Base-by-base conservation (phyloP, 1,140 invertebrate genomes). In the Eupeodes corollae region DNA sequence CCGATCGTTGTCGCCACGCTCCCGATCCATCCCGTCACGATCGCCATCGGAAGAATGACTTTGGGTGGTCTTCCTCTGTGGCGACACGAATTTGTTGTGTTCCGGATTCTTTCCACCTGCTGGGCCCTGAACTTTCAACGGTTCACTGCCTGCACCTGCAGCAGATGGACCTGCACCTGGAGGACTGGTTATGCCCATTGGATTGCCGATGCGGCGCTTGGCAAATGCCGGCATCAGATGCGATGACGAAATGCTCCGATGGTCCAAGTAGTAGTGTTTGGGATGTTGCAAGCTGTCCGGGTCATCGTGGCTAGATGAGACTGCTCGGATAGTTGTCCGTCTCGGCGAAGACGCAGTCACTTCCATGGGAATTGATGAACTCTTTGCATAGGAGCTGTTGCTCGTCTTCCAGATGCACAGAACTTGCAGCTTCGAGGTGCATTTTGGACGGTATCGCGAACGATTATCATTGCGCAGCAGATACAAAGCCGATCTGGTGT, bases 181-280 rank as follows among this genome's bases (percentile, higher is more conserved):
- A 13, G 52, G 52, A n/a, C 19, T 31, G 5, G 14, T 37, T 16
- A 38, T 33, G 9, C 43, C 42, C 34, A 40, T 37, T 30, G 46
- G 19, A 32, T 46, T 38, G 1, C 50, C 49, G 14, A 59, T 55
- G 5, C 61, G 57, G 9, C 55, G 52, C 34, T 68, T 68, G 0
- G 53, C 59, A 58, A 68, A 68, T 10, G 62, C 62, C 19, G 65
- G 65, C 65, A 68, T 65, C 48, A 68, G 57, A 55, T 67, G 60
- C 1, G 65, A 56, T n/a, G 62, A 63, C 6, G 64, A 67, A 47
- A 67, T 67, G 49, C 61, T 67, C 1, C 63, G 56, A 48, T 67
- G 63, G 54, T 67, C 63, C 12, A 67, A 51, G 18, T 49, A 51
- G 1, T 53, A 45, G 34, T 52, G 5, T 19, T 50, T 33, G 12